Evolutionary conservation across 1,140 invertebrate species (phyloP), one percentile per base, ranked within the genome.

Genomic region (Glossosoma conforme): DNA sequence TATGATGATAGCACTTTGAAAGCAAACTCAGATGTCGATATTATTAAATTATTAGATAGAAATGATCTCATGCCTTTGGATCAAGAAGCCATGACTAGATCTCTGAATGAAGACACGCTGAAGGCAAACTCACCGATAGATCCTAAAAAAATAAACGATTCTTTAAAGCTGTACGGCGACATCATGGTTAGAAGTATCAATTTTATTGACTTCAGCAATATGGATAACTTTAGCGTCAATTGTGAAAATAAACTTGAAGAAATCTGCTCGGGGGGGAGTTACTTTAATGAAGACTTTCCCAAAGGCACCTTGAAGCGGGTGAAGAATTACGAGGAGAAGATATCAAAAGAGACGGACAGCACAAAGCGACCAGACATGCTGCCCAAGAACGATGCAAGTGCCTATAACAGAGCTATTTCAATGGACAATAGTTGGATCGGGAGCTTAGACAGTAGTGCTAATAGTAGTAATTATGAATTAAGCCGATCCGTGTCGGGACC

Each of bases 401-500:
- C 52, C 41, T 52, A 58, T 17, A 73, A 65, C 54, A 67, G 66
- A 47, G 61, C 66, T 30, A 63, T 67, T n/a, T 66, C 64, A 21
- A 66, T 66, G 35, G 73, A 77, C 37, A 73, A 71, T 40, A 68
- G 67, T 52, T 77, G 74, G 75, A 63, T 72, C 28, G 74, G 76
- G 24, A 71, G 70, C 19, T 74, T 76, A 10, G 67, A 68, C 11
- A 42, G 50, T 50, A 50, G 35, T 47, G 24, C 41, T 8, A 46
- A 44, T 44, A 48, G 24, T 37, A 44, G 44, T 49, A 54, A 58
- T 38, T 58, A 58, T 45, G 67, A 68, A 51, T 66, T 84, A 11
- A 83, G 82, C 63, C 75, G 82, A 24, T 84, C 82, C 0, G 77
- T 82, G 66, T 83, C 81, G 4, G 82, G 82, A n/a, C 81, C 82